Conservation (phyloP, 2,113 vertebrate species). For the Eulemur rufifrons region DNA sequence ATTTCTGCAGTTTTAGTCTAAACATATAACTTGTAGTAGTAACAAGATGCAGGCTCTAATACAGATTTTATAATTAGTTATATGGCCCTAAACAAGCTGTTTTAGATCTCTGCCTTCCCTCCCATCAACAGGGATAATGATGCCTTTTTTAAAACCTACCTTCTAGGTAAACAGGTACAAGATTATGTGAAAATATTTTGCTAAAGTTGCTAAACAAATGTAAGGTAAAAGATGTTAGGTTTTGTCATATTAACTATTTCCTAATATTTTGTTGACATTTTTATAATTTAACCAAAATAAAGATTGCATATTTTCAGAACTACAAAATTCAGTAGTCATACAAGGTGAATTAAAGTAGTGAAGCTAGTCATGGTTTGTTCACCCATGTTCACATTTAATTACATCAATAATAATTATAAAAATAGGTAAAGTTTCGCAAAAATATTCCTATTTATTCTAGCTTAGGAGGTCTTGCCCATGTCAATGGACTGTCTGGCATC, state of each 20-base stretch:
- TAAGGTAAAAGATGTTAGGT: slow-evolving; percentile 36
- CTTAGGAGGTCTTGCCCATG: slow-evolving; percentile 87
- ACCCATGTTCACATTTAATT: slow-evolving; percentile 80
- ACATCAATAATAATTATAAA: slow-evolving; percentile 86
- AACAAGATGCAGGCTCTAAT: background rate
- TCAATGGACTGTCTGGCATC: slow-evolving; percentile 93
- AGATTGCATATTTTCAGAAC: slow-evolving; percentile 76
- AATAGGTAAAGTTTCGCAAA: slow-evolving; percentile 80
- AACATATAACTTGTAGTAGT: background rate
- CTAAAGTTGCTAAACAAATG: background rate
- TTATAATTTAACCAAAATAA: slow-evolving; percentile 69
- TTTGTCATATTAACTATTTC: slow-evolving; percentile 21
- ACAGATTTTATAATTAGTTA: background rate
- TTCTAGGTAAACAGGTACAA: background rate
- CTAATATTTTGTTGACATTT: slow-evolving; percentile 40
- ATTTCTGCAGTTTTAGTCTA: background rate
- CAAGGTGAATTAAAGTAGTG: slow-evolving; percentile 79
- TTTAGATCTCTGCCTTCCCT: background rate
- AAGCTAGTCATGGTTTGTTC: slow-evolving; percentile 75
- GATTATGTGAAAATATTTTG: slow-evolving; percentile 7
- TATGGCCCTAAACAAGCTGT: background rate
- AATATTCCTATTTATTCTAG: slow-evolving; percentile 68
- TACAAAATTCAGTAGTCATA: slow-evolving; percentile 79
- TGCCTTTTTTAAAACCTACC: background rate
- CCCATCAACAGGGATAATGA: background rate